These are phyloP conservation scores for Ormyrus thymus DNA, from an alignment of 2,888 invertebrate species.

Conservation along the genomic window DNA sequence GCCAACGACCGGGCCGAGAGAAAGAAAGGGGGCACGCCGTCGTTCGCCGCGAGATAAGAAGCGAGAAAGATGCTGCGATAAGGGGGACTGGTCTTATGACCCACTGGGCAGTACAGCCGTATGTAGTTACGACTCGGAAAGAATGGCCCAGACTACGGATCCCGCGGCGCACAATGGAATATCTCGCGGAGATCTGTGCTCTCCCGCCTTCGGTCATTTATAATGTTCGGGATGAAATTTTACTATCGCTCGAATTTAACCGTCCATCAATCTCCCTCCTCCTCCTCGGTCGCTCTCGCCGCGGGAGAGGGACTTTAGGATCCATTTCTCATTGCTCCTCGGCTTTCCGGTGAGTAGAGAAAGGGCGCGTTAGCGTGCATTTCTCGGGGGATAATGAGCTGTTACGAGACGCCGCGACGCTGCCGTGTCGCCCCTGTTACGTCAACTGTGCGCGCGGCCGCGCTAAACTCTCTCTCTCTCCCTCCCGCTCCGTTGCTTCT, in stretches of 20 bases:
- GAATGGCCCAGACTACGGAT: slow-evolving; percentile 1
- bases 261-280: slow-evolving; percentile 41
- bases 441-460: neutral
- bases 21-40: neutral
- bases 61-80: slow-evolving; percentile 40
- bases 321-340: slow-evolving; percentile 46
- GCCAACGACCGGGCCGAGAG: neutral
- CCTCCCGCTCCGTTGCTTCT: too few relatives aligned
- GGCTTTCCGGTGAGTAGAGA: neutral
- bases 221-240: slow-evolving; percentile 49
- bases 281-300: neutral
- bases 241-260: slow-evolving; percentile 47
- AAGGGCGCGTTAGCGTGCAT: neutral
- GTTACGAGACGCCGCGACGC: slow-evolving; percentile 30
- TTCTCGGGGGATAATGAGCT: slow-evolving; percentile 46
- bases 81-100: slow-evolving; percentile 24
- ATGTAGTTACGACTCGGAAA: slow-evolving; percentile 18
- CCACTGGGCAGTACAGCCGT: neutral
- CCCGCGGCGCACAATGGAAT: slow-evolving; percentile 40
- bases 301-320: slow-evolving; percentile 18
- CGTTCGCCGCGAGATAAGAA: slow-evolving; percentile 12
- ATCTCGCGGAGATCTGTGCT: slow-evolving; percentile 18
- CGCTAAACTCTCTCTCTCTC: too few relatives aligned
- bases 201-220: slow-evolving; percentile 29
- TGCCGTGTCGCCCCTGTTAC: slow-evolving; percentile 11